phyloP scores from a whole-genome alignment of 2,888 invertebrate genomes.

The Papilio protenor region DNA sequence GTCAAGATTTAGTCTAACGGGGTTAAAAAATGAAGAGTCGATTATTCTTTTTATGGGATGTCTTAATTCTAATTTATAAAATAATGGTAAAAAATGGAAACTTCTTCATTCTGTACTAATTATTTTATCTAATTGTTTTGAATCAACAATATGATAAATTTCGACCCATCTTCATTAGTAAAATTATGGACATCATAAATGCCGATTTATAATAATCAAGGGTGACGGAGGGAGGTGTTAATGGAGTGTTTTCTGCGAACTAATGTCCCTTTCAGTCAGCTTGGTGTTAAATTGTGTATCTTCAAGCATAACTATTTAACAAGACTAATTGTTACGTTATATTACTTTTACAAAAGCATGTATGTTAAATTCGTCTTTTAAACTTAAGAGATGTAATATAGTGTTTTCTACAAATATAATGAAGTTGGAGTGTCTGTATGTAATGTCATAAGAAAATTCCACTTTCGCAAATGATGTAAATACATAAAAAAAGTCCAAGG shows the following conservation, averaged over 20 bases:
- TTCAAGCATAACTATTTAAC: not conserved
- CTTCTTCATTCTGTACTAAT: not conserved
- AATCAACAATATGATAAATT: not conserved
- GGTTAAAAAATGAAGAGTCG: too few species aligned
- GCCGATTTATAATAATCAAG: not conserved
- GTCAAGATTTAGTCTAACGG: too few species aligned
- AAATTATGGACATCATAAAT: not conserved
- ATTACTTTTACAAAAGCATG: not conserved
- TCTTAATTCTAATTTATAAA: too few species aligned
- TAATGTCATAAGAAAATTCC: too few species aligned
- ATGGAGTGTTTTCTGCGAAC: constrained; percentile 86
- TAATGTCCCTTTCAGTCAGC: constrained; percentile 73
- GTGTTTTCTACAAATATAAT: too few species aligned
- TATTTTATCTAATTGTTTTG: not conserved
- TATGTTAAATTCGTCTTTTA: not conserved
- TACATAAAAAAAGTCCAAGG: too few species aligned
- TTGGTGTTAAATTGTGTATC: not conserved
- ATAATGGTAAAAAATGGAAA: not conserved
- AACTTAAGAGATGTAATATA: too few species aligned
- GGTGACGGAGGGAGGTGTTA: constrained; percentile 85
- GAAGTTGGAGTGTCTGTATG: too few species aligned
- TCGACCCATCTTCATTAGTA: not conserved
- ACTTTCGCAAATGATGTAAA: too few species aligned
- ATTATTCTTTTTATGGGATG: too few species aligned
- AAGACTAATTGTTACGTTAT: not conserved